Conservation (phyloP, 2,113 vertebrate species). For the Panurus biarmicus region DNA sequence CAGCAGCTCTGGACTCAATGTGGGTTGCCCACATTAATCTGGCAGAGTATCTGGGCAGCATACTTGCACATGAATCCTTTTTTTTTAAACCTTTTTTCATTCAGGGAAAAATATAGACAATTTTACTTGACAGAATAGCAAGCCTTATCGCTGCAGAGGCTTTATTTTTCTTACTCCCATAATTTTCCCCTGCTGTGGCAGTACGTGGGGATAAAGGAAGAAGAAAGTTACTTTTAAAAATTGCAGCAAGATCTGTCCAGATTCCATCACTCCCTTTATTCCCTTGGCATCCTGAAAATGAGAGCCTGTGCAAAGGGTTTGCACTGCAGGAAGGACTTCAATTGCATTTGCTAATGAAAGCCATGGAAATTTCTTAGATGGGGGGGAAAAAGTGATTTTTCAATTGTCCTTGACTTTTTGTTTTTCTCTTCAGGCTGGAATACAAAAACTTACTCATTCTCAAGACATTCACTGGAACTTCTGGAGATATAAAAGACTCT, state of each 20-base stretch:
- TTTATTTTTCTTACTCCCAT: not conserved
- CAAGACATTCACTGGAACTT: not conserved
- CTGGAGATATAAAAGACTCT: not conserved
- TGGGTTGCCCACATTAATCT: not conserved
- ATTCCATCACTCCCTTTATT: not conserved
- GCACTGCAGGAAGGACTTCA: not conserved
- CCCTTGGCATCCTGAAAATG: not conserved
- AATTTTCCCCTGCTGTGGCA: not conserved
- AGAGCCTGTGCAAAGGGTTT: not conserved
- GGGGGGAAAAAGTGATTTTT: not conserved
- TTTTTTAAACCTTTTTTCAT: not conserved
- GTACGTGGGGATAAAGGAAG: not conserved
- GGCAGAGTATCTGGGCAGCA: not conserved
- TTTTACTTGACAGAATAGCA: not conserved
- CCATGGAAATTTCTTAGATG: not conserved
- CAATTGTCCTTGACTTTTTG: not conserved
- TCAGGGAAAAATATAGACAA: not conserved
- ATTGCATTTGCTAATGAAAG: not conserved
- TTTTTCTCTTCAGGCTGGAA: not conserved
- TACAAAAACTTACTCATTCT: slow-evolving; percentile 2
- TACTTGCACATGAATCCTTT: not conserved
- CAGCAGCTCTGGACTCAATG: not conserved
- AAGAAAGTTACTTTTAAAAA: not conserved
- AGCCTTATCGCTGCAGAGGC: not conserved
- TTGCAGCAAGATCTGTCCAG: not conserved